These are phyloP conservation scores for Spodoptera exigua DNA, from an alignment of 2,888 invertebrate species.

Conservation along the genomic window DNA sequence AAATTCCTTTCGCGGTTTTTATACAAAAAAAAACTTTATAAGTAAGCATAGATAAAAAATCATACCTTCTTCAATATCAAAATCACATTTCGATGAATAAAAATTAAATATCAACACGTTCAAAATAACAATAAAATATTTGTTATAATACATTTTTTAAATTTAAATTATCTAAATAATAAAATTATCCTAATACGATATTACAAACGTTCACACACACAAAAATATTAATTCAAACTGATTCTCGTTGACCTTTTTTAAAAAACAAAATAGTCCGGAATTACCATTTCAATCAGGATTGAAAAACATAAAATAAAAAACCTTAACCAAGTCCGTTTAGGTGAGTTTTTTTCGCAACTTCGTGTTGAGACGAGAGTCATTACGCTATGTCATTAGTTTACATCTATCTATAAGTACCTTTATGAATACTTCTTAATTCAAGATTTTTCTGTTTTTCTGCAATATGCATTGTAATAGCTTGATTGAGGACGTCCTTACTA, in stretches of 20 bases:
- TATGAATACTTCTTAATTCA: no score
- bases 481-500: no score
- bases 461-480: no score
- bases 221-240: constrained; percentile 14
- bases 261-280: not conserved
- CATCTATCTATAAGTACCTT: no score
- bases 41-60: not conserved
- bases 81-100: constrained; percentile 29
- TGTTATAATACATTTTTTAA: constrained; percentile 20
- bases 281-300: constrained; percentile 23
- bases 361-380: no score
- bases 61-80: constrained; percentile 44
- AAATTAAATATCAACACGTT: constrained; percentile 39
- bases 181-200: not conserved
- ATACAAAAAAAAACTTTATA: not conserved
- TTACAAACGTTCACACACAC: constrained; percentile 10
- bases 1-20: no score
- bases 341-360: constrained; percentile 2
- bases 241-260: constrained; percentile 9
- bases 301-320: constrained; percentile 25
- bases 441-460: no score
- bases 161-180: not conserved
- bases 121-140: constrained; percentile 27
- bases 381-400: constrained; percentile 3
- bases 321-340: not conserved